Percentiles rank a stretch among this genome's conserved stretches.
Conservation (phyloP, 2,888 invertebrate species). For the Cheilosia vernalis region DNA sequence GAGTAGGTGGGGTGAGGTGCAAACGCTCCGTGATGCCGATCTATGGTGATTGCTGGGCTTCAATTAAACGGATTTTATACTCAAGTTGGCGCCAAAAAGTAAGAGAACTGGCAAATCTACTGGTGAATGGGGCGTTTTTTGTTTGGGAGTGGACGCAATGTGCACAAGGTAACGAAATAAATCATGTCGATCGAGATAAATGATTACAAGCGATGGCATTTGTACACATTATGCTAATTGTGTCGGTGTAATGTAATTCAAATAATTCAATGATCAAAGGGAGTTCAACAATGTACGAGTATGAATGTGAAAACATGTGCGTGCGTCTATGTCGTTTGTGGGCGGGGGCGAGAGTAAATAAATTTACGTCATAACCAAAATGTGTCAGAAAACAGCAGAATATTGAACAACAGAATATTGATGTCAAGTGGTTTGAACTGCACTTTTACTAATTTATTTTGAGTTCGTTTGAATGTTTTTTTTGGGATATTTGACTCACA, state of each 20-base stretch:
- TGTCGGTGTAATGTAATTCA: background rate
- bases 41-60: slow-evolving; percentile 25
- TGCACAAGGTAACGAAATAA: slow-evolving; percentile 21
- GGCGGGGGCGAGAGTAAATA: background rate
- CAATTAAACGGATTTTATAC: slow-evolving; percentile 31
- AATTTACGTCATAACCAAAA: background rate
- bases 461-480: too few species aligned
- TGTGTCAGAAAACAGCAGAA: too few species aligned
- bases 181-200: slow-evolving; percentile 44
- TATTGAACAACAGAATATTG: too few species aligned
- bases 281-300: background rate
- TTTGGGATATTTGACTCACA: too few species aligned
- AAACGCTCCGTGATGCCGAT: slow-evolving; percentile 1
- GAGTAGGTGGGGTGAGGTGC: background rate
- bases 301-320: background rate
- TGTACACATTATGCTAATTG: background rate
- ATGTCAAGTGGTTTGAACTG: too few species aligned
- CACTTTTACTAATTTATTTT: too few species aligned
- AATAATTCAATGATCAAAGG: background rate
- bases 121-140: background rate
- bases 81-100: slow-evolving; percentile 59
- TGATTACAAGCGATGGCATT: slow-evolving; percentile 6
- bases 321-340: background rate
- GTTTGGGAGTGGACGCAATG: slow-evolving; percentile 17
- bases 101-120: background rate